These are phyloP conservation scores for Coccyzus lansbergi DNA, from an alignment of 2,797 vertebrate genomes.

Conservation along the genomic window DNA sequence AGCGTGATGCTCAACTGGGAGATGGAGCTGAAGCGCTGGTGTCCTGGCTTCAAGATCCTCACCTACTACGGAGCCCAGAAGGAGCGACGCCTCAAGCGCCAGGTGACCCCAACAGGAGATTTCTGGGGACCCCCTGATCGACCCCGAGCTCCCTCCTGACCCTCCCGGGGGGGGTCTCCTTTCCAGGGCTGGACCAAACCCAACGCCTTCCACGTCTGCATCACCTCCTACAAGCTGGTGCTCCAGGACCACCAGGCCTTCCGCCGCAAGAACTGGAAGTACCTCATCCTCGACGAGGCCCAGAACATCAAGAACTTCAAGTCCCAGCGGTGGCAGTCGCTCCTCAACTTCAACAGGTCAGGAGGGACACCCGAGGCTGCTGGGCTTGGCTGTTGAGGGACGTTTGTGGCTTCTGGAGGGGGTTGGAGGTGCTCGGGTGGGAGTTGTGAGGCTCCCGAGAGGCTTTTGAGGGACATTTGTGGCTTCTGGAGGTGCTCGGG, in stretches of 20 bases:
- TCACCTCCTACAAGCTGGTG: conserved; percentile 96
- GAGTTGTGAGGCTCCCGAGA: too few relatives aligned
- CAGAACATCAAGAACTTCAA: conserved; percentile 99
- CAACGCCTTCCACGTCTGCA: conserved; percentile 96
- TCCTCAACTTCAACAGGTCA: conserved; percentile 96
- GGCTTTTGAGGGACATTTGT: too few relatives aligned
- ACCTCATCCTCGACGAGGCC: conserved; percentile 94
- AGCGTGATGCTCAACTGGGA: conserved; percentile 98
- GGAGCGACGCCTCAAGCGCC: conserved; percentile 92
- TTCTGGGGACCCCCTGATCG: too few relatives aligned
- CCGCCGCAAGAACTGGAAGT: conserved; percentile 93
- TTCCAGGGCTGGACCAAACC: conserved; percentile 98
- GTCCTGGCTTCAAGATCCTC: conserved; percentile 95
- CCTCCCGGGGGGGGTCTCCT: too few relatives aligned
- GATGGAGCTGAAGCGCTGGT: conserved; percentile 98
- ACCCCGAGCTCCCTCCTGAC: too few relatives aligned
- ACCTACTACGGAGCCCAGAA: conserved; percentile 96
- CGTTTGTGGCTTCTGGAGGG: too few relatives aligned
- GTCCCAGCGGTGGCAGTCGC: conserved; percentile 95
- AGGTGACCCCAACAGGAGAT: too few relatives aligned
- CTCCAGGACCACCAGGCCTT: conserved; percentile 97
- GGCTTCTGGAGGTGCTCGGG: too few relatives aligned
- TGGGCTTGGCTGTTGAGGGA: too few relatives aligned
- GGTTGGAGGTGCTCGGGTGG: too few relatives aligned
- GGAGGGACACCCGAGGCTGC: too few relatives aligned